phyloP scores from a whole-genome alignment of 2,888 invertebrate genomes.

The Caenorhabditis virilis region DNA sequence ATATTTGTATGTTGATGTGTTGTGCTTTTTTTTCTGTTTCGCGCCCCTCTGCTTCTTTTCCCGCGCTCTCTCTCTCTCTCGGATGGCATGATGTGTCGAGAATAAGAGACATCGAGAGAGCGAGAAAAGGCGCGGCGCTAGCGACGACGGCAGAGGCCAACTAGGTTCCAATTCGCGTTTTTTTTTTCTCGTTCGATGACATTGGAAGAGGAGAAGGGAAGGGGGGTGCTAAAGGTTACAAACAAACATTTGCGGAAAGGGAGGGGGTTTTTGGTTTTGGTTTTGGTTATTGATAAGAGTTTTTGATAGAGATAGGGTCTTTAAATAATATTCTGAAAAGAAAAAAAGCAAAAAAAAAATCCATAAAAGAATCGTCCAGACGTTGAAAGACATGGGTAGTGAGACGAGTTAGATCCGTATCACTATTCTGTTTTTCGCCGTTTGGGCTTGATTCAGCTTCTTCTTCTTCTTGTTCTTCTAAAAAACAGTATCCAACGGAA shows the following conservation, averaged over 20 bases:
- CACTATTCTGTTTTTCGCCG: slow-evolving; percentile 99
- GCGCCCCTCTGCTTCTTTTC: neutral
- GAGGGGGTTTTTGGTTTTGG: neutral
- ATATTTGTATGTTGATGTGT: slow-evolving; percentile 19
- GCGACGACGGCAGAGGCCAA: too few species aligned
- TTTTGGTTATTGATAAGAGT: neutral
- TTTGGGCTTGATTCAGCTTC: slow-evolving; percentile 17
- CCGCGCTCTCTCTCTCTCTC: slow-evolving; percentile 8
- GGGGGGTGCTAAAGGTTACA: neutral
- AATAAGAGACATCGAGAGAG: too few species aligned
- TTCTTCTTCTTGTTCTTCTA: too few species aligned
- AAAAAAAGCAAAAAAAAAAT: neutral
- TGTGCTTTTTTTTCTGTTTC: slow-evolving; percentile 1
- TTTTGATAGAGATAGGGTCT: too few species aligned
- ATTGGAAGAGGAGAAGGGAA: neutral
- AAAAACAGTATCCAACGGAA: too few species aligned
- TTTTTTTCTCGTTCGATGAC: neutral
- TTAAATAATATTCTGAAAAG: neutral
- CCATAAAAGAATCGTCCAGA: slow-evolving; percentile 14
- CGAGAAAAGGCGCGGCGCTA: too few species aligned
- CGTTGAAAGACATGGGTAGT: slow-evolving; percentile 97
- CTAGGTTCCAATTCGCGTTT: neutral
- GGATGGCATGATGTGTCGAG: too few species aligned
- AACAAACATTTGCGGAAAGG: too few species aligned
- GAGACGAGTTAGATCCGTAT: slow-evolving; percentile 82